Evolutionary conservation across 2,888 invertebrate species (phyloP).

Genomic region (Aphodius sticticus): DNA sequence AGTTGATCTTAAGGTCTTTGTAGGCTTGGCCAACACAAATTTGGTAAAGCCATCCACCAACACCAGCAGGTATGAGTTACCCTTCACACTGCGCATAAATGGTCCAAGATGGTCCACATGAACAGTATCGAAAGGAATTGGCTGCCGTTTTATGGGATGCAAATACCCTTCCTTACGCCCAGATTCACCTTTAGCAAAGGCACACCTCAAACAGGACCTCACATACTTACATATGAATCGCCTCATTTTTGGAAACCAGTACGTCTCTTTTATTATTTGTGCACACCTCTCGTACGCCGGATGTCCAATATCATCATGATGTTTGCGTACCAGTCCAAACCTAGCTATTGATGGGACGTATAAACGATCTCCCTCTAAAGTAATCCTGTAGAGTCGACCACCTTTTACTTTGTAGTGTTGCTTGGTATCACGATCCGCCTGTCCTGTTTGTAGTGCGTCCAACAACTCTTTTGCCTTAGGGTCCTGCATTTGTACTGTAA

Average conservation of each 20-base stretch:
- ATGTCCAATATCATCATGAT: conserved; percentile 51
- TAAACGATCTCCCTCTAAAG: conserved; percentile 28
- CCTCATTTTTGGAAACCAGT: conserved; percentile 49
- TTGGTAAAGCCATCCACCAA: conserved; percentile 43
- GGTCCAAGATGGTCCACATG: conserved; percentile 41
- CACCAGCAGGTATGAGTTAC: conserved; percentile 41
- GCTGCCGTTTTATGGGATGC: conserved; percentile 39
- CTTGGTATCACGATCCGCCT: conserved; percentile 32
- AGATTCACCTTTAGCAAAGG: conserved; percentile 34
- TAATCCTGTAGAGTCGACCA: conserved; percentile 35
- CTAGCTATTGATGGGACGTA: conserved; percentile 42
- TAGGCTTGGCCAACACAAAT: conserved; percentile 35
- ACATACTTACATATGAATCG: conserved; percentile 48
- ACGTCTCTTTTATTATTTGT: conserved; percentile 42
- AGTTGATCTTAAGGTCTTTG: conserved; percentile 35
- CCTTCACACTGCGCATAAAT: conserved; percentile 35
- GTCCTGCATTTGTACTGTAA: conserved; percentile 42
- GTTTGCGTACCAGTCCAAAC: conserved; percentile 48
- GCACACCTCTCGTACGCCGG: conserved; percentile 41
- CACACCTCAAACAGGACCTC: conserved; percentile 45
- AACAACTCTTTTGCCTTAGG: conserved; percentile 32
- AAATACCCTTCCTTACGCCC: conserved; percentile 45
- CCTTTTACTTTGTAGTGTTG: conserved; percentile 28
- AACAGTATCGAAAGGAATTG: conserved; percentile 31
- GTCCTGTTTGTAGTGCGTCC: conserved; percentile 21